phyloP scores from a whole-genome alignment of 1,140 invertebrate genomes.

The Agrilus planipennis region DNA sequence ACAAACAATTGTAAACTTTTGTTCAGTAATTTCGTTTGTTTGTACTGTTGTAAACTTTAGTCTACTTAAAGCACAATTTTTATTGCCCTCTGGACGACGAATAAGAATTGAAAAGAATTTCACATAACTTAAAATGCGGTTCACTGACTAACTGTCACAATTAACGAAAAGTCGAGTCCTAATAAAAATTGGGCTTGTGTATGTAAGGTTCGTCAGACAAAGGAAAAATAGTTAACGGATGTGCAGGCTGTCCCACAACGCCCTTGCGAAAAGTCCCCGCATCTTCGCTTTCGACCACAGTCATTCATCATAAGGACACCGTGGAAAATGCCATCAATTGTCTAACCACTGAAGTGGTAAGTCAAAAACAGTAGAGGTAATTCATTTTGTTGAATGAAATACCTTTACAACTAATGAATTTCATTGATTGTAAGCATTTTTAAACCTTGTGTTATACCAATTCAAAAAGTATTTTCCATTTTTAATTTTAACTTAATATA shows the following conservation, averaged over 20 bases:
- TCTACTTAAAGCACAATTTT: no score
- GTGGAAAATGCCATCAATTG: constrained; percentile 61
- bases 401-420: not conserved
- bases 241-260: constrained; percentile 44
- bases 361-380: constrained; percentile 23
- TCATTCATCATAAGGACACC: constrained; percentile 41
- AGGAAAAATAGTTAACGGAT: constrained; percentile 14
- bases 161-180: not conserved
- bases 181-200: constrained; percentile 6
- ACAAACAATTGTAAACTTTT: no score
- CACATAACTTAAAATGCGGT: no score
- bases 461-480: not conserved
- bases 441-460: not conserved
- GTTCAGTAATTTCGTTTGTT: no score
- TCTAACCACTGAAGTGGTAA: constrained; percentile 70
- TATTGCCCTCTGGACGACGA: no score
- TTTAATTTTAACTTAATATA: not conserved
- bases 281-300: constrained; percentile 23
- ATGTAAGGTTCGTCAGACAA: constrained; percentile 10
- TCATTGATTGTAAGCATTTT: not conserved
- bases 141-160: not conserved
- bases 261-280: constrained; percentile 34
- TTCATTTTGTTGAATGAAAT: not conserved
- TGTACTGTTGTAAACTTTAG: no score
- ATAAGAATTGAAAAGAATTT: no score